phyloP scores from a whole-genome alignment of 1,140 invertebrate genomes.

The Sweltsa coloradensis region DNA sequence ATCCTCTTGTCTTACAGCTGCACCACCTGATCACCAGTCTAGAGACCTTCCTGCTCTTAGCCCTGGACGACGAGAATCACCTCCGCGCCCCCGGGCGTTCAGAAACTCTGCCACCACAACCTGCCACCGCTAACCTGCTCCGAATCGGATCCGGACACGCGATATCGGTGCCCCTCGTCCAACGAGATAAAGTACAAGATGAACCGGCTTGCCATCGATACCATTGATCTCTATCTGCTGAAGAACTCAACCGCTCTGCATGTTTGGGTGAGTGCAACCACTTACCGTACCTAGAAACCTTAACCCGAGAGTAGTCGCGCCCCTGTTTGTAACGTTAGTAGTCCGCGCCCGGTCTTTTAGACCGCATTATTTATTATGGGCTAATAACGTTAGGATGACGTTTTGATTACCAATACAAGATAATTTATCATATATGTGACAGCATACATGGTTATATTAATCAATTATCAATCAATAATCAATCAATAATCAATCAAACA shows the following conservation, averaged over 20 bases:
- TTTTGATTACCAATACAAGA: too few species aligned
- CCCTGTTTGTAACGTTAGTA: too few species aligned
- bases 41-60: slow-evolving; percentile 78
- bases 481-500: too few species aligned
- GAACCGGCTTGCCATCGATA: slow-evolving; percentile 81
- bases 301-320: too few species aligned
- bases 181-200: slow-evolving; percentile 94
- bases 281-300: too few species aligned
- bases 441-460: too few species aligned
- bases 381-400: too few species aligned
- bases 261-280: slow-evolving; percentile 49
- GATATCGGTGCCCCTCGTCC: slow-evolving; percentile 55
- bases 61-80: slow-evolving; percentile 80
- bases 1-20: slow-evolving; percentile 33
- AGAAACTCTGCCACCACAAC: slow-evolving; percentile 77
- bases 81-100: slow-evolving; percentile 64
- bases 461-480: too few species aligned
- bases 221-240: slow-evolving; percentile 80
- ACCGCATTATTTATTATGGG: too few species aligned
- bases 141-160: slow-evolving; percentile 51
- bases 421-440: too few species aligned
- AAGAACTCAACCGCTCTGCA: slow-evolving; percentile 80
- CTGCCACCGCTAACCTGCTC: slow-evolving; percentile 61
- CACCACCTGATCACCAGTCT: slow-evolving; percentile 77
- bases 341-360: too few species aligned